These are phyloP conservation scores for Halcyon badia DNA, from an alignment of 2,797 vertebrate species.

Conservation along the genomic window DNA sequence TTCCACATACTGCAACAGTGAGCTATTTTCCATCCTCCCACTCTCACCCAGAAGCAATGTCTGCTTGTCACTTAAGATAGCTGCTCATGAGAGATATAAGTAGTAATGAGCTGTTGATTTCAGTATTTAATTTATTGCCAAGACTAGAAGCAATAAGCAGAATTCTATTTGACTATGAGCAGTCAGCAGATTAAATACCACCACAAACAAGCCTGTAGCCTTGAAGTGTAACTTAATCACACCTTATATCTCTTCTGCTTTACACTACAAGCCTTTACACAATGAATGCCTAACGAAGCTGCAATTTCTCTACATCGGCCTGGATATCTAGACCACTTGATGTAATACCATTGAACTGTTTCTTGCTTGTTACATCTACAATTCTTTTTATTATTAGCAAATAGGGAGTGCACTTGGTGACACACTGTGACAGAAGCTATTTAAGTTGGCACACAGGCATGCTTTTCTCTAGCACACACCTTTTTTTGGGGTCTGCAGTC, in stretches of 20 bases:
- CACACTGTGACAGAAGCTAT: neutral
- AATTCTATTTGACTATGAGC: slow-evolving; percentile 21
- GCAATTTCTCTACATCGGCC: neutral
- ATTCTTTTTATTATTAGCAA: neutral
- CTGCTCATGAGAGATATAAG: slow-evolving; percentile 12
- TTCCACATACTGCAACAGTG: slow-evolving; percentile 28
- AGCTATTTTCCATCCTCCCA: slow-evolving; percentile 57
- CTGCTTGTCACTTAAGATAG: slow-evolving; percentile 57
- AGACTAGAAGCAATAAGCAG: slow-evolving; percentile 33
- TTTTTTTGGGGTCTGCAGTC: neutral
- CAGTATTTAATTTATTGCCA: slow-evolving; percentile 66
- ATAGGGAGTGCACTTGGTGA: neutral
- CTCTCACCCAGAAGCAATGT: slow-evolving; percentile 50
- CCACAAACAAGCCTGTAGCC: slow-evolving; percentile 25
- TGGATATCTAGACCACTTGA: neutral
- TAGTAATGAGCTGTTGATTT: slow-evolving; percentile 63
- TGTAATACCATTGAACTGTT: neutral
- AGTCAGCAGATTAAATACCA: slow-evolving; percentile 3
- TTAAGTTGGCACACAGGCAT: neutral
- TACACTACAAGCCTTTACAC: neutral
- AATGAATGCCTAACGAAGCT: neutral
- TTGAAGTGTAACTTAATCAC: neutral
- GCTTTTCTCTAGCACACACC: neutral
- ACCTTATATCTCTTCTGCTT: neutral
- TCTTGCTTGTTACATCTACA: neutral